phyloP scores from a whole-genome alignment of 2,113 vertebrate genomes.

The Mobula hypostoma region DNA sequence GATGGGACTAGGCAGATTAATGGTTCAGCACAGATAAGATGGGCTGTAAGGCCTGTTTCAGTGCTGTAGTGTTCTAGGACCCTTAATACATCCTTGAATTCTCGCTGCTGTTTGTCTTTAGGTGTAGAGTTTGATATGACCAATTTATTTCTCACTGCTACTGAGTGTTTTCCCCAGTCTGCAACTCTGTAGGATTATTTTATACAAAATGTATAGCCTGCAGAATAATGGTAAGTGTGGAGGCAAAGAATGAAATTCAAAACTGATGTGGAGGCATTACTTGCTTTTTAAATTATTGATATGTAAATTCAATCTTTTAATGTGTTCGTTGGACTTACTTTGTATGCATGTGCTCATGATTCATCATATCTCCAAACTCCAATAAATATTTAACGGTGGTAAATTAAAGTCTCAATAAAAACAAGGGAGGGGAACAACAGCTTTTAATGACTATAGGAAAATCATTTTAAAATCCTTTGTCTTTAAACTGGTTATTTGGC shows the following conservation, averaged over 20 bases:
- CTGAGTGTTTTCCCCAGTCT: background rate
- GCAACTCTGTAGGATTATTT: background rate
- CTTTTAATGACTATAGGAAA: background rate
- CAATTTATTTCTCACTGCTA: background rate
- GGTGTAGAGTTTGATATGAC: background rate
- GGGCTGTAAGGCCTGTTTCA: no score
- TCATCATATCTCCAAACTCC: conserved; percentile 2
- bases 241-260: conserved; percentile 1
- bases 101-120: background rate
- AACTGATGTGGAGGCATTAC: background rate
- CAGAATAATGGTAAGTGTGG: background rate
- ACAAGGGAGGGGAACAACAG: background rate
- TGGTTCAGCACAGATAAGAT: no score
- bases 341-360: background rate
- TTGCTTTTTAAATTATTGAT: conserved; percentile 20
- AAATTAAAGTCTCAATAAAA: conserved; percentile 16
- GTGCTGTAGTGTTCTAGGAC: no score
- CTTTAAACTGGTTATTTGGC: background rate
- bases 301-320: conserved; percentile 22
- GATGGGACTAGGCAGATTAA: no score
- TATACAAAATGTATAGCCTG: background rate
- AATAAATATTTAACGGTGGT: conserved; percentile 30
- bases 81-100: no score
- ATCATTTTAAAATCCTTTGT: background rate
- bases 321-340: background rate